Evolutionary conservation across 2,797 vertebrate genomes (phyloP), one percentile per base, ranked within the genome.

Genomic region (Peromyscus eremicus): DNA sequence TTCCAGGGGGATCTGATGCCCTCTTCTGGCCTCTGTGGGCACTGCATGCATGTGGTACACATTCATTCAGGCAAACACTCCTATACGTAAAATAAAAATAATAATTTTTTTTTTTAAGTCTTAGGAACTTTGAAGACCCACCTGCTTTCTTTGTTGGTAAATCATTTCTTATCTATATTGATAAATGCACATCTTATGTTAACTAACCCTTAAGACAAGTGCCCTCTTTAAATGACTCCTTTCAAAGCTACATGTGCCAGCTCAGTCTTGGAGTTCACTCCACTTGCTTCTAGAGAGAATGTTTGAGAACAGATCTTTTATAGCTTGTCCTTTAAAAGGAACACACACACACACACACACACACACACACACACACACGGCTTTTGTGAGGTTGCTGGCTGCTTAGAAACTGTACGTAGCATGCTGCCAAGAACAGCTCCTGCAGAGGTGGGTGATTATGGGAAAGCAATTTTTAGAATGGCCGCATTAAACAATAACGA

Each of bases 381-480:
- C 55, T 79, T 73, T 88, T 66, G 6, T 76, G 71, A 94, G 55
- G 16, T 73, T 87, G 93, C 62, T 34, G 75, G 40, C 60, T 93
- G 92, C 66, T 91, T 64, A 77, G 90, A 86, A 97, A 94, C 52
- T 17, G 62, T 2, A 6, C 27, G 66, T 64, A 60, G 27, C 75
- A 3, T 29, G 76, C 83, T 77, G 55, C 70, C 94, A 52, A 88
- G 76, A 92, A 34, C 16, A 4, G 81, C 40, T 93, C 83, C 92
- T 89, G 34, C 23, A 84, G 90, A 73, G 93, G 82, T 1, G 5
- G 62, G 46, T 77, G 62, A 66, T 92, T 93, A 83, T 11, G 46
- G 76, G 71, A 70, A 93, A 94, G 88, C 37, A 23, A 57, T 95
- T 93, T 87, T 86, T 62, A 88, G 76, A 89, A 96, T 3, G 71